Base-by-base conservation (phyloP, 53 echinoderm and acorn worm species). In the Actinopyga echinites region DNA sequence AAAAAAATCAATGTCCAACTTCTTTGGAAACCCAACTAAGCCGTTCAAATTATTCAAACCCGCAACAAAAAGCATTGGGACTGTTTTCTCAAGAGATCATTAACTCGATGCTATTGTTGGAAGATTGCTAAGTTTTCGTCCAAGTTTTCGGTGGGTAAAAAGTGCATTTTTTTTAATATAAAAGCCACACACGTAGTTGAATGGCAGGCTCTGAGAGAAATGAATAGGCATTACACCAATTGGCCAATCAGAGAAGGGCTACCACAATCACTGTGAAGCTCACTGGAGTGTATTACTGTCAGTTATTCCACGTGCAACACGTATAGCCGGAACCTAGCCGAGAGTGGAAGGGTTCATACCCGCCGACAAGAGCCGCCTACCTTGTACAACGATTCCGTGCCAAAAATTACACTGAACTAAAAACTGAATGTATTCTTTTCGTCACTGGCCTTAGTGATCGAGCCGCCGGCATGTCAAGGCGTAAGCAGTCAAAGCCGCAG, bases 381-480 rank as follows among this genome's bases (percentile, higher is more conserved):
- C 52, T 49, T 56, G 17, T 54, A 77, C 32, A 56, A 56, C 53
- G 54, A 54, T 77, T 56, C 31, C 42, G 40, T 37, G 38, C 23
- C 28, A 71, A 71, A 71, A 71, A 71, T 40, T 24, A 71, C 71
- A 71, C 44, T 56, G 54, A 56, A 77, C 53, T 77, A 59, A 80
- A 78, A 80, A 61, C 81, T 80, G 21, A 62, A 80, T 80, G 81
- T 80, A 42, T 80, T 80, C 81, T 59, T 36, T 62, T 57, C 59
- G 33, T 34, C 60, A 59, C 31, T 62, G 81, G 81, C 81, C 81
- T 80, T 80, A 62, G 36, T 80, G 60, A 80, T 35, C 60, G 81
- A 61, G 81, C 62, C 81, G 81, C 81, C 63, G 81, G 63, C 60
- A 80, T 80, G 81, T 80, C 81, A 80, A 59, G 81, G 81, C 60